phyloP scores from a whole-genome alignment of 2,888 invertebrate genomes.

The Caenorhabditis imperialis region DNA sequence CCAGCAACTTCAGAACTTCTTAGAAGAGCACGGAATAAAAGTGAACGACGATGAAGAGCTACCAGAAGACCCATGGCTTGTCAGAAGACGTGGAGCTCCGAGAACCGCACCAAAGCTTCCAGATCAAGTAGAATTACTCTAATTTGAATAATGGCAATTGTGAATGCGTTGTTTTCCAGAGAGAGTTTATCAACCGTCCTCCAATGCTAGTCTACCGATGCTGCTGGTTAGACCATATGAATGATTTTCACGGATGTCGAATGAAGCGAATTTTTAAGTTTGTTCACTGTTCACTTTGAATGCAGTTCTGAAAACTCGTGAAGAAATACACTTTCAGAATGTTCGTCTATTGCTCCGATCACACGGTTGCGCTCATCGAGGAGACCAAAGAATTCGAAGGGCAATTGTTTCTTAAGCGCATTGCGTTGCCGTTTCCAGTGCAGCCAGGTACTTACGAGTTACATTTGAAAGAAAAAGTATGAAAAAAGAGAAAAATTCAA shows the following conservation, averaged over 20 bases:
- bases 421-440: slow-evolving; percentile 56
- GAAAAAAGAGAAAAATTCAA: background rate
- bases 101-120: slow-evolving; percentile 50
- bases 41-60: slow-evolving; percentile 57
- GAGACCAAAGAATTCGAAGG: slow-evolving; percentile 67
- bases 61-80: slow-evolving; percentile 63
- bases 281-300: background rate
- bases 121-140: slow-evolving; percentile 11
- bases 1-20: slow-evolving; percentile 43
- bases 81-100: slow-evolving; percentile 37
- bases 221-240: slow-evolving; percentile 62
- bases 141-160: background rate
- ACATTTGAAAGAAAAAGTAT: no score
- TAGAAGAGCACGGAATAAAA: slow-evolving; percentile 62
- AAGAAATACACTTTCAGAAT: slow-evolving; percentile 53
- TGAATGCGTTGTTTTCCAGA: slow-evolving; percentile 3
- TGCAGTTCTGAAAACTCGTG: no score
- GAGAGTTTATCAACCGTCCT: slow-evolving; percentile 59
- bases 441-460: slow-evolving; percentile 22
- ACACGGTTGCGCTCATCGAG: slow-evolving; percentile 63
- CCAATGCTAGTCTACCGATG: slow-evolving; percentile 57
- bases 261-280: slow-evolving; percentile 57
- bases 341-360: slow-evolving; percentile 60
- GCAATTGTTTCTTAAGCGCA: slow-evolving; percentile 65
- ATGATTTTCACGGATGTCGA: slow-evolving; percentile 59